Evolutionary conservation across 2,797 vertebrate species (phyloP).

Genomic region (Alectoris magna): DNA sequence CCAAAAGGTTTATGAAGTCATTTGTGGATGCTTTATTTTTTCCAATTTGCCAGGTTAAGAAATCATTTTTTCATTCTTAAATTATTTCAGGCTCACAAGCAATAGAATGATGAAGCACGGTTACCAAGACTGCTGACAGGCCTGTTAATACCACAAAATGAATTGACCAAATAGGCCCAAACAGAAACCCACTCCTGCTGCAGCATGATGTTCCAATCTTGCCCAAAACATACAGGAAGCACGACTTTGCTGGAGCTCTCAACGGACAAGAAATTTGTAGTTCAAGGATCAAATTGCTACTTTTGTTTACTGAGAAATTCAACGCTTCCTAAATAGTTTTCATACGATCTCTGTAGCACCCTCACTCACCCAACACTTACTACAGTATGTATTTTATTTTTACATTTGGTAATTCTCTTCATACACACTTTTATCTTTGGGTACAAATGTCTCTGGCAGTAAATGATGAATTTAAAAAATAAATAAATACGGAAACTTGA

Average conservation of each 20-base stretch:
- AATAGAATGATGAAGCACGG: slow-evolving; percentile 6
- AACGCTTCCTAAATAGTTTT: background rate
- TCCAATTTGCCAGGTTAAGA: background rate
- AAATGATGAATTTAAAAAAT: background rate
- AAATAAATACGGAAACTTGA: background rate
- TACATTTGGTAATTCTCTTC: background rate
- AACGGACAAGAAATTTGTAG: background rate
- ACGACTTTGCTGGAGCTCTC: background rate
- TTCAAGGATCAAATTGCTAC: background rate
- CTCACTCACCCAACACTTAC: background rate
- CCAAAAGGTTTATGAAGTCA: background rate
- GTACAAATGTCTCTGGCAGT: background rate
- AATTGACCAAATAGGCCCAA: background rate
- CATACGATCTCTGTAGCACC: background rate
- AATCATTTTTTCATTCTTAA: background rate
- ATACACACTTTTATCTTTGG: background rate
- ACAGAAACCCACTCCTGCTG: background rate
- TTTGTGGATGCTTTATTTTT: background rate
- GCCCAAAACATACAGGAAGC: background rate
- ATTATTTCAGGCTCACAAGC: background rate
- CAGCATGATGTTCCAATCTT: background rate
- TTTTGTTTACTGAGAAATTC: background rate
- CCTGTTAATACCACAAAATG: background rate
- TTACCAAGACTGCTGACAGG: background rate
- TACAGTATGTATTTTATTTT: background rate